Evolutionary conservation across 2,797 vertebrate genomes (phyloP).

Genomic region (Gouania willdenowi): DNA sequence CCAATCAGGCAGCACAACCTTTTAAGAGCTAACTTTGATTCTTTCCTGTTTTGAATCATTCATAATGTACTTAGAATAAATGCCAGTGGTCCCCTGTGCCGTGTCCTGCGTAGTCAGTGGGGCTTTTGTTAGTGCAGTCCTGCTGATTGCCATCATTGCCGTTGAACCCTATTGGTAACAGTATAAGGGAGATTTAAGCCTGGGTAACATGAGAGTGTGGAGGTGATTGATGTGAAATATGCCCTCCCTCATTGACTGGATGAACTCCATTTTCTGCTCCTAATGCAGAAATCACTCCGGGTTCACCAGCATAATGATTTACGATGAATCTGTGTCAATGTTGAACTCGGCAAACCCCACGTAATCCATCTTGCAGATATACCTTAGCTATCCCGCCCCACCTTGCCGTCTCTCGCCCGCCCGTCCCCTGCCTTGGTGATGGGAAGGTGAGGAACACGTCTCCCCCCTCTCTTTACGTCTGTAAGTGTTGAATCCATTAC

Average conservation of each 20-base stretch:
- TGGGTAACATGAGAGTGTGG: constrained; percentile 70
- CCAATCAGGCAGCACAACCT: too few species aligned
- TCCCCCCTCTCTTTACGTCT: constrained; percentile 52
- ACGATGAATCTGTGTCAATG: constrained; percentile 87
- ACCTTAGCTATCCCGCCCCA: constrained; percentile 66
- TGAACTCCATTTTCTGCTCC: constrained; percentile 86
- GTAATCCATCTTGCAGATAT: constrained; percentile 85
- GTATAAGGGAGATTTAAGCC: constrained; percentile 75
- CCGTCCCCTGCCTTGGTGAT: constrained; percentile 43
- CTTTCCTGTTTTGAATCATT: constrained; percentile 26
- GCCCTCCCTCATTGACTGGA: constrained; percentile 83
- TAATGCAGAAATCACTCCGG: constrained; percentile 85
- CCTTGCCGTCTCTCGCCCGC: constrained; percentile 41
- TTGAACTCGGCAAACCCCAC: constrained; percentile 81
- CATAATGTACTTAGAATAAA: constrained; percentile 52
- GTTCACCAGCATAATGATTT: constrained; percentile 85
- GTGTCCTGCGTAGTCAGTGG: constrained; percentile 42
- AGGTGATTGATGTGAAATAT: constrained; percentile 85
- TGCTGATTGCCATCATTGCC: constrained; percentile 74
- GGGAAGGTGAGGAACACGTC: constrained; percentile 61
- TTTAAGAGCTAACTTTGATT: constrained; percentile 2
- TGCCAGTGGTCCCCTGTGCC: constrained; percentile 10
- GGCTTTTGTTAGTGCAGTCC: constrained; percentile 64
- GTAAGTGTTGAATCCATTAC: constrained; percentile 84
- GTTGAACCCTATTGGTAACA: constrained; percentile 73